phyloP scores from a whole-genome alignment of 2,113 vertebrate genomes.

The Oncorhynchus kisutch region DNA sequence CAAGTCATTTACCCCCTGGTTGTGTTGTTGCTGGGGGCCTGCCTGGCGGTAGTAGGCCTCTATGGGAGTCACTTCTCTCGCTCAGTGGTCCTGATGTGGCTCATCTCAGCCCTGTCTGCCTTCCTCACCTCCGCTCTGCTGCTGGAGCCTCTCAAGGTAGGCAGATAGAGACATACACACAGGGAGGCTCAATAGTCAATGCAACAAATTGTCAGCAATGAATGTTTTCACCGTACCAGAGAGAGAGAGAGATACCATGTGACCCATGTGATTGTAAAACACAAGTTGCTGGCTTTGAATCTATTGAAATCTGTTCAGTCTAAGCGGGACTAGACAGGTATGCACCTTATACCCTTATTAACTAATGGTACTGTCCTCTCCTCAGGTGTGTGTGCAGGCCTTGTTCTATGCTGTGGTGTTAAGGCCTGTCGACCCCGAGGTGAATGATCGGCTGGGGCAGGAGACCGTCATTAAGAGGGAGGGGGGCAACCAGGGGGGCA shows the following conservation, averaged over 20 bases:
- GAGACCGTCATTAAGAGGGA: constrained; percentile 63
- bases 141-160: constrained; percentile 77
- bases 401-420: constrained; percentile 61
- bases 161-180: constrained; percentile 1
- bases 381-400: constrained; percentile 71
- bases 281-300: no score
- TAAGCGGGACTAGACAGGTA: no score
- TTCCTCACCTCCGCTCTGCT: constrained; percentile 72
- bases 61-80: constrained; percentile 72
- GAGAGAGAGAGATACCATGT: not conserved
- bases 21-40: constrained; percentile 56
- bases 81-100: constrained; percentile 73
- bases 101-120: constrained; percentile 66
- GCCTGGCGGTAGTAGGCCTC: constrained; percentile 67
- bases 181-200: not conserved
- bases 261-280: no score
- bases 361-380: not conserved
- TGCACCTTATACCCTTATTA: not conserved
- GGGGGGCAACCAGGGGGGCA: constrained; percentile 42
- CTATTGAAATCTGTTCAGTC: no score
- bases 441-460: constrained; percentile 69
- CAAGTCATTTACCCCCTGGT: constrained; percentile 63
- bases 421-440: constrained; percentile 76
- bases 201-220: no score
- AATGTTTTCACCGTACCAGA: not conserved